These are phyloP conservation scores for Microhierax caerulescens DNA, from an alignment of 2,797 vertebrate genomes.

Conservation along the genomic window DNA sequence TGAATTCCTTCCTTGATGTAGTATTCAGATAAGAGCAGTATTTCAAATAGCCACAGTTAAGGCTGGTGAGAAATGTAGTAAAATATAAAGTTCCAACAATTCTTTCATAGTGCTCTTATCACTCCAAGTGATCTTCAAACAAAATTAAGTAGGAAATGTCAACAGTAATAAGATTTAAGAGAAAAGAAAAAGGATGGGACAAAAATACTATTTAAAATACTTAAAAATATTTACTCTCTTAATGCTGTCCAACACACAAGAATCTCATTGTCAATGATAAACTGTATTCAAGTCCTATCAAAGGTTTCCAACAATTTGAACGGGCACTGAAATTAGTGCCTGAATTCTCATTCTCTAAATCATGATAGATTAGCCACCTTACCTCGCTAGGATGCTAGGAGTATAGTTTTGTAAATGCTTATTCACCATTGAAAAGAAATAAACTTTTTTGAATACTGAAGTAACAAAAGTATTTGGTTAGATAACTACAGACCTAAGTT, in stretches of 20 bases:
- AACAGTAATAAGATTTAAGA: neutral
- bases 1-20: neutral
- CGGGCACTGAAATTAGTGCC: neutral
- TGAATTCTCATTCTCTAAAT: neutral
- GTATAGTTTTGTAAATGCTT: neutral
- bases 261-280: neutral
- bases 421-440: neutral
- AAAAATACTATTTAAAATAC: neutral
- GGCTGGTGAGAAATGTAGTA: neutral
- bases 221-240: neutral
- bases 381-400: neutral
- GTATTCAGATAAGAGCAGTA: neutral
- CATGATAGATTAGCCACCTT: neutral
- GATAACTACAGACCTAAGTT: neutral
- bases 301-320: neutral
- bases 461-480: neutral
- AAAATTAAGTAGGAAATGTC: neutral
- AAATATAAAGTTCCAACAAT: neutral
- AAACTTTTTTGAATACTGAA: neutral
- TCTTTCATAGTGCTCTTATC: neutral
- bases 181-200: neutral
- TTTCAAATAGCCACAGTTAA: neutral
- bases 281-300: neutral
- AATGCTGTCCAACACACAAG: neutral
- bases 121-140: neutral